Evolutionary conservation across 2,113 vertebrate species (phyloP).

Genomic region (Chaetops frenatus): DNA sequence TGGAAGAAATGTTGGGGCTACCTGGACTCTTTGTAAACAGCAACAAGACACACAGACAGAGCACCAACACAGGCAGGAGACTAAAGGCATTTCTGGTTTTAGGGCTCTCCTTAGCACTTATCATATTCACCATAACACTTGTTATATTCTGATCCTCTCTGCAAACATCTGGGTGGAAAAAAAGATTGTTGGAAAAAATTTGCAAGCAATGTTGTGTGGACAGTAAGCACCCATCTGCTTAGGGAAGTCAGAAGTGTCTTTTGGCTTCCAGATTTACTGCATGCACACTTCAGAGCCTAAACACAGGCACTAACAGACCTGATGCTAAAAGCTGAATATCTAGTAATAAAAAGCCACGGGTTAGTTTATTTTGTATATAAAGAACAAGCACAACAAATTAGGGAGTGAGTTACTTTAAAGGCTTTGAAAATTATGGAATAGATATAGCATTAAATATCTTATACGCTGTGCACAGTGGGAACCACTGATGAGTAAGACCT

Average conservation of each 20-base stretch:
- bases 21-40: neutral
- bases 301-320: neutral
- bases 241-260: neutral
- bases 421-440: neutral
- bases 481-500: constrained; percentile 25
- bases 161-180: neutral
- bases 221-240: neutral
- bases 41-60: neutral
- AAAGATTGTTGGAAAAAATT: neutral
- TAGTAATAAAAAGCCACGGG: neutral
- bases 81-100: neutral
- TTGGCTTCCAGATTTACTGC: neutral
- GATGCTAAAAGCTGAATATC: neutral
- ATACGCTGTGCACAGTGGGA: constrained; percentile 1
- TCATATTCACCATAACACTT: neutral
- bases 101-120: neutral
- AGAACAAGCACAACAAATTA: neutral
- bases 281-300: neutral
- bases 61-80: neutral
- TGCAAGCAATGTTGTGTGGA: neutral
- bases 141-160: neutral
- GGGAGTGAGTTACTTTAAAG: neutral
- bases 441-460: neutral
- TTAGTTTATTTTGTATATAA: neutral
- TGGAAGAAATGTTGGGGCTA: neutral